phyloP scores from a whole-genome alignment of 2,888 invertebrate genomes.

The Drosophila melanocephala region DNA sequence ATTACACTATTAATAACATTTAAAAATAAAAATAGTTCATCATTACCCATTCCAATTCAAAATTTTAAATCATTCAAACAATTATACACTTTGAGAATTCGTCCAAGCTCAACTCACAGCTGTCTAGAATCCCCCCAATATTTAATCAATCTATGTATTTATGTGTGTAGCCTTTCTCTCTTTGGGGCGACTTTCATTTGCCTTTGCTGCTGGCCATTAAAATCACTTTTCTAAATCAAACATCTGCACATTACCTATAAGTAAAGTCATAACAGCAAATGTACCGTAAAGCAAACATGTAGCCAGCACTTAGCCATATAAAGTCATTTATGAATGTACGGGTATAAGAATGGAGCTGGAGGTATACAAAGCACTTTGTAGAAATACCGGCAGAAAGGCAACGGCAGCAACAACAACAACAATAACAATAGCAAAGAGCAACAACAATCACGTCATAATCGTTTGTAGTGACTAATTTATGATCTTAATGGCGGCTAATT shows the following conservation, averaged over 20 bases:
- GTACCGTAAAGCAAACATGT: conserved; percentile 77
- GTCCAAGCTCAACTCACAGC: conserved; percentile 7
- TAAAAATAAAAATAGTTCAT: not conserved
- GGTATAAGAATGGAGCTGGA: conserved; percentile 6
- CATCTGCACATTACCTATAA: conserved; percentile 59
- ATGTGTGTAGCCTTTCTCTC: conserved; percentile 33
- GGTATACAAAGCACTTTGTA: conserved; percentile 56
- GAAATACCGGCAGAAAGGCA: conserved; percentile 65
- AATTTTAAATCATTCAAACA: not conserved
- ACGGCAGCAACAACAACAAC: conserved; percentile 26
- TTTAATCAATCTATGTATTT: conserved; percentile 20
- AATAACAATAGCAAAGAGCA: conserved; percentile 33
- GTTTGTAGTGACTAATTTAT: conserved; percentile 82
- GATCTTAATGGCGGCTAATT: conserved; percentile 81
- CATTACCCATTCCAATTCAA: not conserved
- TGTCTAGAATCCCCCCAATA: not conserved
- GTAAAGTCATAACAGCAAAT: conserved; percentile 75
- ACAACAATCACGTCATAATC: conserved; percentile 77
- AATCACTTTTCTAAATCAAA: conserved; percentile 64
- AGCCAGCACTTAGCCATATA: conserved; percentile 68
- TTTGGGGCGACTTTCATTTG: conserved; percentile 45
- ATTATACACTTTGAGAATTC: conserved; percentile 5
- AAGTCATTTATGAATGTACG: conserved; percentile 44
- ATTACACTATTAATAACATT: not conserved
- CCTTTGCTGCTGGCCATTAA: conserved; percentile 33